These are phyloP conservation scores for Toxotes lorentzi DNA, from an alignment of 2,797 vertebrate species.

Conservation along the genomic window DNA sequence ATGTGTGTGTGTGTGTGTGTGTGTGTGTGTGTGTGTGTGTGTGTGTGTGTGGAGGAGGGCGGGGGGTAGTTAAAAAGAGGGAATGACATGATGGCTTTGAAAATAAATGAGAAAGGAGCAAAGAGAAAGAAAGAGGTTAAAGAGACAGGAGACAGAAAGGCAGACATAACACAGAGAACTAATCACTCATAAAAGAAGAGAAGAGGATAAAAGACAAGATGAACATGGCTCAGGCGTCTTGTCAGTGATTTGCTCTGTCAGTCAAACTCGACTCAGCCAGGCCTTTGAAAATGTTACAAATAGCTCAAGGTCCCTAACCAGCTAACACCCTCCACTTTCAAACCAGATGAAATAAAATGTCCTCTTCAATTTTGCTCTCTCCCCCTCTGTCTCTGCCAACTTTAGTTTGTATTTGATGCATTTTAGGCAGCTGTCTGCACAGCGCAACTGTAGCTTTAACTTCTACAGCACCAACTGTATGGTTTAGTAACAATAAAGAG, in stretches of 20 bases:
- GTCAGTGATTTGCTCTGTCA: constrained; percentile 52
- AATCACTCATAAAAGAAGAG: constrained; percentile 44
- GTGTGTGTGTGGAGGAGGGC: too few species aligned
- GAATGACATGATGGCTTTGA: neutral
- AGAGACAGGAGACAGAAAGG: constrained; percentile 25
- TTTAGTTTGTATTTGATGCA: neutral
- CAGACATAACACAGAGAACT: constrained; percentile 33
- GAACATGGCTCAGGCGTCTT: constrained; percentile 37
- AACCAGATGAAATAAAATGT: constrained; percentile 20
- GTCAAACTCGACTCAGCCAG: constrained; percentile 46
- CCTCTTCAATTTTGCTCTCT: constrained; percentile 16
- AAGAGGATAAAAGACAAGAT: constrained; percentile 47
- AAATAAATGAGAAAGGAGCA: constrained; percentile 28
- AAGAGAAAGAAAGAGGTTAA: constrained; percentile 24
- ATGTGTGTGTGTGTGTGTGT: too few species aligned
- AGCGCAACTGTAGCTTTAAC: neutral
- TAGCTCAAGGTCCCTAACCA: constrained; percentile 52
- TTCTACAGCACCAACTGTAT: neutral
- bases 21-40: too few species aligned
- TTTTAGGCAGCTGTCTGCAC: neutral
- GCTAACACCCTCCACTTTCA: constrained; percentile 30
- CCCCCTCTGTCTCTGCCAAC: neutral
- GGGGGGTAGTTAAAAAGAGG: neutral
- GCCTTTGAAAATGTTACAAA: constrained; percentile 55
- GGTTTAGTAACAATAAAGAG: neutral